phyloP scores from a whole-genome alignment of 2,888 invertebrate genomes.

The Acanthococcus lagerstroemiae region DNA sequence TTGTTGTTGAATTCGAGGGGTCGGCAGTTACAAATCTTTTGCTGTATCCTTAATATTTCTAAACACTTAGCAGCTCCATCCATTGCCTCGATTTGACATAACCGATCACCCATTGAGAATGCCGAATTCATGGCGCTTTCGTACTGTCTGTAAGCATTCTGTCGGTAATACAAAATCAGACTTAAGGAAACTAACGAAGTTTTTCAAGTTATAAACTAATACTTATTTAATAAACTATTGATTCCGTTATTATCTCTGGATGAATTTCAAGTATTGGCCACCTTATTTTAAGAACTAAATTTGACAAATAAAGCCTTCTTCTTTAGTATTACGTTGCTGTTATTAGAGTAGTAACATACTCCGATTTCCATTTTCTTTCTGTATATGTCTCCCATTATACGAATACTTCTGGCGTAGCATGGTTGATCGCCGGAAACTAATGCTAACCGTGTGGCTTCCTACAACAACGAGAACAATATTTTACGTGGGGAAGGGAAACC shows the following conservation, averaged over 20 bases:
- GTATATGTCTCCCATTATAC: slow-evolving; percentile 76
- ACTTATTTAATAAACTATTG: too few relatives aligned
- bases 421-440: slow-evolving; percentile 75
- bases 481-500: too few relatives aligned
- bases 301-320: too few relatives aligned
- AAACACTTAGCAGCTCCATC: slow-evolving; percentile 74
- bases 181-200: too few relatives aligned
- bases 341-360: slow-evolving; percentile 46
- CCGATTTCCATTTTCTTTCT: slow-evolving; percentile 71
- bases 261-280: too few relatives aligned
- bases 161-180: slow-evolving; percentile 31
- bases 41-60: slow-evolving; percentile 61
- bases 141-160: slow-evolving; percentile 68
- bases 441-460: slow-evolving; percentile 70
- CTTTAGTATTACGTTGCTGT: too few relatives aligned
- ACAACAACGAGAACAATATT: too few relatives aligned
- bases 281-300: too few relatives aligned
- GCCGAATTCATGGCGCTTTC: slow-evolving; percentile 77
- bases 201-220: too few relatives aligned
- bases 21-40: slow-evolving; percentile 76
- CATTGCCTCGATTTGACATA: slow-evolving; percentile 84
- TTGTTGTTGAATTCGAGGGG: slow-evolving; percentile 77
- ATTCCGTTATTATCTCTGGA: too few relatives aligned
- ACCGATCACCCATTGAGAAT: slow-evolving; percentile 64
- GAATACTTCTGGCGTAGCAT: slow-evolving; percentile 68